Evolutionary conservation across 2,797 vertebrate genomes (phyloP).

Genomic region (Toxotes lorentzi): DNA sequence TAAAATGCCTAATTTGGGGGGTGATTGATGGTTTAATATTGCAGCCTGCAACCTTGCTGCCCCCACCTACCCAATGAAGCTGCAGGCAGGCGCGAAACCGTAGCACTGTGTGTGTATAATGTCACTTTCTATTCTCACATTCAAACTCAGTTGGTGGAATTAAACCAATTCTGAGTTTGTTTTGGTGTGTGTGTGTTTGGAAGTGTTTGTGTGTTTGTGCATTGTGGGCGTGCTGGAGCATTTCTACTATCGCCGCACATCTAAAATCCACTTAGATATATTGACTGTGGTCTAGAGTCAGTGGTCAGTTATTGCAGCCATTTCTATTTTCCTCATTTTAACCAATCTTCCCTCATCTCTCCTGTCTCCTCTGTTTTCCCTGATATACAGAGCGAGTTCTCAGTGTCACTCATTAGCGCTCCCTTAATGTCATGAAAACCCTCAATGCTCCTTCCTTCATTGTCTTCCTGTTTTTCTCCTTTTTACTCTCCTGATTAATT

Average conservation of each 20-base stretch:
- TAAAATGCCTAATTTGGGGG: conserved; percentile 89
- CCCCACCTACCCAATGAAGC: conserved; percentile 89
- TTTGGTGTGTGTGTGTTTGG: conserved; percentile 54
- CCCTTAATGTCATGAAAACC: conserved; percentile 48
- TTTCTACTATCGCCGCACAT: conserved; percentile 65
- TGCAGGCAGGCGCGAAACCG: conserved; percentile 84
- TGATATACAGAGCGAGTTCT: conserved; percentile 39
- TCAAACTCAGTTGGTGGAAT: conserved; percentile 80
- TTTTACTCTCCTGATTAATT: conserved; percentile 23
- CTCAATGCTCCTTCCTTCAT: conserved; percentile 22
- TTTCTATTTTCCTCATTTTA: conserved; percentile 77
- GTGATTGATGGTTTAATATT: conserved; percentile 93
- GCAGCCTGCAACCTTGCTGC: conserved; percentile 89
- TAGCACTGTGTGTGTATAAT: conserved; percentile 81
- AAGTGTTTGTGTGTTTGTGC: conserved; percentile 34
- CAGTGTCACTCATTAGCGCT: conserved; percentile 52
- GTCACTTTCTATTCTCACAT: conserved; percentile 85
- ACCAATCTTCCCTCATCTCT: conserved; percentile 66
- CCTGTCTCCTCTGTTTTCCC: conserved; percentile 53
- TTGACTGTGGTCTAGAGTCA: conserved; percentile 82
- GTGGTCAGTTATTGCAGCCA: conserved; percentile 81
- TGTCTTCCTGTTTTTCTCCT: conserved; percentile 8
- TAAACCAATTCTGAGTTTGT: conserved; percentile 84
- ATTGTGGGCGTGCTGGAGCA: conserved; percentile 53
- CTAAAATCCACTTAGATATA: conserved; percentile 82